Evolutionary conservation across 2,888 invertebrate species (phyloP).

Genomic region (Linnaemya tessellans): DNA sequence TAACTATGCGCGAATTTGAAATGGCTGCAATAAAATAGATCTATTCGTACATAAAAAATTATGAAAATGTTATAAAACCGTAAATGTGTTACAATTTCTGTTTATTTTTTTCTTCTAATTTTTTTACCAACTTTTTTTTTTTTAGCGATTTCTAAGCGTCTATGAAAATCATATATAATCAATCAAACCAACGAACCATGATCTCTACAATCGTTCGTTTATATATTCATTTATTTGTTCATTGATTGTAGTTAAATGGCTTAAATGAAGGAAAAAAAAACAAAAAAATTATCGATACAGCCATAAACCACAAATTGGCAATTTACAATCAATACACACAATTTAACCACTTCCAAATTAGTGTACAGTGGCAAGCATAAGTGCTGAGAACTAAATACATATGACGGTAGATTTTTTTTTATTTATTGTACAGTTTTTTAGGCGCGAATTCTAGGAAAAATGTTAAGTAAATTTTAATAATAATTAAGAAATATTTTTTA

Average conservation of each 20-base stretch:
- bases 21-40: conserved; percentile 25
- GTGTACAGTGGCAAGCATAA: not conserved
- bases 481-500: not conserved
- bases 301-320: conserved; percentile 27
- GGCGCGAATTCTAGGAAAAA: no score
- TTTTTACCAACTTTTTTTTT: not conserved
- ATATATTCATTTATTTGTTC: conserved; percentile 43
- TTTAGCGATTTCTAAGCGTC: conserved; percentile 39
- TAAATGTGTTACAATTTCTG: conserved; percentile 60
- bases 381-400: no score
- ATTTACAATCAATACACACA: conserved; percentile 40
- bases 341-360: not conserved
- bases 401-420: no score
- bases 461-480: not conserved
- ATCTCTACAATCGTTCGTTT: conserved; percentile 7
- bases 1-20: conserved; percentile 1
- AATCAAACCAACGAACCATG: conserved; percentile 63
- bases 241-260: conserved; percentile 52
- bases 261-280: no score
- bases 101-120: not conserved
- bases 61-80: conserved; percentile 32
- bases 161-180: conserved; percentile 63
- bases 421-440: no score
- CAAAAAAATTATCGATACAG: not conserved
- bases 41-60: conserved; percentile 9